Evolutionary conservation across 2,113 vertebrate genomes (phyloP).

Genomic region (Brachypodius melanocephalos): DNA sequence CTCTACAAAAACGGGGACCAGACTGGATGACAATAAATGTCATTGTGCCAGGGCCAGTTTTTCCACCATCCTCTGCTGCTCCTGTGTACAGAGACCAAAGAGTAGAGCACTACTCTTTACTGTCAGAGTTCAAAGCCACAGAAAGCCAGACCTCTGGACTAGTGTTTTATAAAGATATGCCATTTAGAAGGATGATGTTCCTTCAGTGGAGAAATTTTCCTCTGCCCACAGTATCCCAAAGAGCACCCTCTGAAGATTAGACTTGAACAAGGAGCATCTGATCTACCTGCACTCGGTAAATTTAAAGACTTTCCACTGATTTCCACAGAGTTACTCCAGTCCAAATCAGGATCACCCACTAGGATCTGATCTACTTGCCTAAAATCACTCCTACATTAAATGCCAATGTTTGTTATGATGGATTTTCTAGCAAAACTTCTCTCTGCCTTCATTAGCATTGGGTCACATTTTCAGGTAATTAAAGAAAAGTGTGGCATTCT

Average conservation of each 20-base stretch:
- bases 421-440: conserved; percentile 17
- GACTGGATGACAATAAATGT: background rate
- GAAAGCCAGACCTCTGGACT: background rate
- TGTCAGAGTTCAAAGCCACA: background rate
- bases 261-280: background rate
- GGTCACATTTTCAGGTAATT: conserved; percentile 59
- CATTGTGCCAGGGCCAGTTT: background rate
- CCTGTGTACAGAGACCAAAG: background rate
- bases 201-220: background rate
- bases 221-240: background rate
- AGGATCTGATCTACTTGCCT: background rate
- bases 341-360: background rate
- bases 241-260: background rate
- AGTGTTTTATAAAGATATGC: background rate
- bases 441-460: conserved; percentile 46
- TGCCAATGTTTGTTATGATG: background rate
- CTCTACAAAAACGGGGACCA: background rate
- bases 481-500: conserved; percentile 66
- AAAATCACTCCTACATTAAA: conserved; percentile 11
- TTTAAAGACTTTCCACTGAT: background rate
- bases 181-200: background rate
- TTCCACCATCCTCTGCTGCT: background rate
- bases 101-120: background rate
- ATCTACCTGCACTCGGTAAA: background rate
- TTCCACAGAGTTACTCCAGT: background rate